phyloP scores from a whole-genome alignment of 2,888 invertebrate genomes.

The Pseudanteris insignis region DNA sequence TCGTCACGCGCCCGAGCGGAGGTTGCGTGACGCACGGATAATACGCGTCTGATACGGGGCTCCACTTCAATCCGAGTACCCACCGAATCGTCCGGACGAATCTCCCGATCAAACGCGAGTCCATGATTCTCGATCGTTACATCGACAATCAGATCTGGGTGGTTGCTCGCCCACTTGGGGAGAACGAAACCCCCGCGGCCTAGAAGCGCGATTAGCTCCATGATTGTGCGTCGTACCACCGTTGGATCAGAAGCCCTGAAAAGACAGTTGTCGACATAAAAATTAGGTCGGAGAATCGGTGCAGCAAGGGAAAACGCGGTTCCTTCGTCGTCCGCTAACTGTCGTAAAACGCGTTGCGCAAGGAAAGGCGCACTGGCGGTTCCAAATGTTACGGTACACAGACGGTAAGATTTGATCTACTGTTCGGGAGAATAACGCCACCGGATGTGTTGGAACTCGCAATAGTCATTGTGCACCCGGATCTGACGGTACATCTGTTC shows the following conservation, averaged over 20 bases:
- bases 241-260: conserved; percentile 1
- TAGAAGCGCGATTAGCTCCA: neutral
- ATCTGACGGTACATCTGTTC: conserved; percentile 19
- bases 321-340: neutral
- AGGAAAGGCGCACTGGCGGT: neutral
- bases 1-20: neutral
- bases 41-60: neutral
- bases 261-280: conserved; percentile 3
- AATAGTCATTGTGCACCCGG: conserved; percentile 5
- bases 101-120: neutral
- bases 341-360: neutral
- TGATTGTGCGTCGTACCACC: neutral
- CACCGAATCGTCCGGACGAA: neutral
- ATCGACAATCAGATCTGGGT: neutral
- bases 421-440: neutral
- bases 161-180: conserved; percentile 7
- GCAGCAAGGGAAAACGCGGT: neutral
- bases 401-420: neutral
- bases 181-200: neutral
- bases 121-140: neutral
- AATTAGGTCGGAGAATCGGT: neutral
- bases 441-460: conserved; percentile 6
- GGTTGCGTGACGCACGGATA: neutral
- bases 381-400: conserved; percentile 5
- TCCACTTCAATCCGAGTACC: neutral